Evolutionary conservation across 2,797 vertebrate species (phyloP), one percentile per base, ranked within the genome.

Genomic region (Pagetopsis macropterus): DNA sequence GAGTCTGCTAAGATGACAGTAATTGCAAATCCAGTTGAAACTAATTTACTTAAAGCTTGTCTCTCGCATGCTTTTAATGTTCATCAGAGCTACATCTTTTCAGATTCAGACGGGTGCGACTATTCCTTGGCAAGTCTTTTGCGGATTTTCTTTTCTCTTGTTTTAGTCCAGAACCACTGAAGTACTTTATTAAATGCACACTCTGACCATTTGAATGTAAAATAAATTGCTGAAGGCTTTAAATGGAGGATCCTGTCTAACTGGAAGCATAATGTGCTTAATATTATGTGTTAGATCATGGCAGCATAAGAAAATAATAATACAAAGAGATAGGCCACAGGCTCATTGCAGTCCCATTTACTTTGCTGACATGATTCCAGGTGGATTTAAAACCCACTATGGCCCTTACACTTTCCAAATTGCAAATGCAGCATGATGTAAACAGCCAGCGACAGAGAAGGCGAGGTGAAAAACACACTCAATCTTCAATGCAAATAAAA

Each of bases 21-120:
- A 87, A 91, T 87, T 85, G 75, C 68, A 81, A 80, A 65, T 79
- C 72, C 68, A 65, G 62, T 70, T 67, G 63, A 85, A 75, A 56
- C 43, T 82, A 82, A 87, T 87, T 66, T 66, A 70, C 80, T 70
- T 76, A 73, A 69, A 72, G 48, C 23, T 49, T 12, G 46, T 69
- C 69, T 72, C 37, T 62, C 60, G 73, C 15, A 15, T 7, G 50
- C 72, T 66, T 68, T 84, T 70, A 69, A 65, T 62, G 56, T 75
- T 66, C 64, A 68, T 69, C 72, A 70, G 43, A 48, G 48, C 19
- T 61, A 21, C 70, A 67, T 78, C 50, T 68, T 70, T 58, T 70
- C 12, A 3, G 16, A 62, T 74, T 81, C 43, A 81, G 62, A 71
- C 9, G 4, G 37, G n/a, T 52, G 51, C 56, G 33, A 27, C 50